Conservation (phyloP, 2,113 vertebrate species). For the Greenwoodochromis staneri region DNA sequence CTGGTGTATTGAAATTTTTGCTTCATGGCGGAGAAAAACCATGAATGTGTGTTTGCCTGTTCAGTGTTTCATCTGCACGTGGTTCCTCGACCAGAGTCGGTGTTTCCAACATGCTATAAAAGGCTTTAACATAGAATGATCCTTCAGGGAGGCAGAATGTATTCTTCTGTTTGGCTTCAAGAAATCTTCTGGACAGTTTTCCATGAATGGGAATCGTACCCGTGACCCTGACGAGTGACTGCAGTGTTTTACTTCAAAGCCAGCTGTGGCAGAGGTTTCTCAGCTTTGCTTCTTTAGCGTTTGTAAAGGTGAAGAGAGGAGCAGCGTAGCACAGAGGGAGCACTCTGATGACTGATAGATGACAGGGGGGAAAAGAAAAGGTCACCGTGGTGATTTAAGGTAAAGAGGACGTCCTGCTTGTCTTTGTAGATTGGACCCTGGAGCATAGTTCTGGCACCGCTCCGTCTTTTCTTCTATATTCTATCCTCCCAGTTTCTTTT, state of each 20-base stretch:
- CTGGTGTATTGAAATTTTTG: neutral
- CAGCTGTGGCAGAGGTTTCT: neutral
- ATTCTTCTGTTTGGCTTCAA: neutral
- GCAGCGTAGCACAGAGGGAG: neutral
- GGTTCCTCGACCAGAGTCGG: accelerated
- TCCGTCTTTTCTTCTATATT: neutral
- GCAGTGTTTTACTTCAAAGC: neutral
- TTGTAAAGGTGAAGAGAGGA: conserved; percentile 10
- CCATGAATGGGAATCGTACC: neutral
- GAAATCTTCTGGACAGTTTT: neutral
- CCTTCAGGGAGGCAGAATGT: neutral
- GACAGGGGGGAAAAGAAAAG: conserved; percentile 54
- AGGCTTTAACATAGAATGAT: neutral
- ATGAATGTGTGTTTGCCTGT: neutral
- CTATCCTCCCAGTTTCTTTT: neutral
- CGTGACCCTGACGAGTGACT: neutral
- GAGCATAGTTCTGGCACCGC: conserved; percentile 4
- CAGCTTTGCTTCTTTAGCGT: neutral
- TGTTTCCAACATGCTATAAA: neutral
- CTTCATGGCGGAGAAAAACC: neutral
- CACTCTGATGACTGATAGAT: conserved; percentile 50
- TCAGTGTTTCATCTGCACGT: neutral
- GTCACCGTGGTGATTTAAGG: conserved; percentile 50
- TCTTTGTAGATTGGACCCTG: conserved; percentile 53
- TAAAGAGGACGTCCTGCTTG: conserved; percentile 45